Evolutionary conservation across 2,113 vertebrate species (phyloP).

Genomic region (Miniopterus natalensis): DNA sequence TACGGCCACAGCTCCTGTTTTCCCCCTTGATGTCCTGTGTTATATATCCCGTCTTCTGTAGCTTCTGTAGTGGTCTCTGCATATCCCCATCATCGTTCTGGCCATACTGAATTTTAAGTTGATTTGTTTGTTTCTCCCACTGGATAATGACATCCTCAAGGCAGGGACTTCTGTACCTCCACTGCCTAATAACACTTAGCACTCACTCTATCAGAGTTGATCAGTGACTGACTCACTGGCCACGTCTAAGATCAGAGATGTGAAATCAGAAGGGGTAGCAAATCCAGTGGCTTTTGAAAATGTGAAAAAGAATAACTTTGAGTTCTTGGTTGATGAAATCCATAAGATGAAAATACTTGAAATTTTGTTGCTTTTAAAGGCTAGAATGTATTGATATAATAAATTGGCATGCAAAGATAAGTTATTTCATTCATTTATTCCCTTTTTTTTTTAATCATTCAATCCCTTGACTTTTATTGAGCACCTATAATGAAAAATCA

Average conservation of each 20-base stretch:
- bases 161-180: background rate
- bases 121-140: background rate
- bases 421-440: background rate
- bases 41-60: background rate
- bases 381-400: background rate
- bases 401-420: background rate
- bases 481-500: background rate
- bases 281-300: background rate
- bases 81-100: background rate
- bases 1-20: background rate
- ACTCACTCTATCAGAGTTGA: background rate
- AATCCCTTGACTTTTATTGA: slow-evolving; percentile 1
- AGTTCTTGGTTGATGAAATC: slow-evolving; percentile 1
- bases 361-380: slow-evolving; percentile 19
- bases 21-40: background rate
- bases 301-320: slow-evolving; percentile 5
- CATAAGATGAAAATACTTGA: background rate
- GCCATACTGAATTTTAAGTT: background rate
- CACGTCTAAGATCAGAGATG: background rate
- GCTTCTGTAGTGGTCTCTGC: background rate
- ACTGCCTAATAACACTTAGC: background rate
- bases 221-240: background rate
- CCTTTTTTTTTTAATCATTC: background rate
- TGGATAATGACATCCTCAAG: background rate
- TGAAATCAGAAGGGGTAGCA: background rate